Evolutionary conservation across 2,113 vertebrate species (phyloP), one percentile per base, ranked within the genome.

Genomic region (Odontesthes bonariensis): DNA sequence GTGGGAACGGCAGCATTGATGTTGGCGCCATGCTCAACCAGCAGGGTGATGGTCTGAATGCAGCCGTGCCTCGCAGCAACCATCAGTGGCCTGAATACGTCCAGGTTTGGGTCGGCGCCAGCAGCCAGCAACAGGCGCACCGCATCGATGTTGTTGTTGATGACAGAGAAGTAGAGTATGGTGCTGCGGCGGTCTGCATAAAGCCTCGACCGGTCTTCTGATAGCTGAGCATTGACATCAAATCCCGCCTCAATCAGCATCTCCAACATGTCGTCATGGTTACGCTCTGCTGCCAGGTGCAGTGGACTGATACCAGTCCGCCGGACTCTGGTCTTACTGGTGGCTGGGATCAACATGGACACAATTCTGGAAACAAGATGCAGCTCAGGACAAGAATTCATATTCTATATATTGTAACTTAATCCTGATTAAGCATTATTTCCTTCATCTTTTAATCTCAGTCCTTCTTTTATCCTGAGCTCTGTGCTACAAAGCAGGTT

Each of bases 101-200:
- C 98, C 52, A 96, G 57, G 67, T 99, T 97, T 38, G 97, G 96
- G 79, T 96, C 86, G 20, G 97, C 97, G 0, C 97, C 97, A 0
- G 96, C 95, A 27, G 88, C 87, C 69, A 99, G 91, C 69, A 99
- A 92, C 92, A 96, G 91, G 54, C 90, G 84, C 0, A 95, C 94
- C 2, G 95, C 95, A 0, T 95, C 86, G 0, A 94, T 72, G 17
- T 99, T 98, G 86, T 95, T 96, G 85, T 98, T 97, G 76, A 90
- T 84, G 74, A 98, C 96, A 0, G 96, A 88, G 46, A 96, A 98
- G 83, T 97, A 99, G 60, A 99, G 95, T 0, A 93, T 88, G 0
- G 95, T 97, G 76, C 88, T 96, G 44, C 98, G 96, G 1, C 95
- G 94, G 90, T 99, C 98, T 83, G 98, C 97, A 0, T 97, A 97